Evolutionary conservation across 1,140 invertebrate species (phyloP).

Genomic region (Drosophila pectinifera): DNA sequence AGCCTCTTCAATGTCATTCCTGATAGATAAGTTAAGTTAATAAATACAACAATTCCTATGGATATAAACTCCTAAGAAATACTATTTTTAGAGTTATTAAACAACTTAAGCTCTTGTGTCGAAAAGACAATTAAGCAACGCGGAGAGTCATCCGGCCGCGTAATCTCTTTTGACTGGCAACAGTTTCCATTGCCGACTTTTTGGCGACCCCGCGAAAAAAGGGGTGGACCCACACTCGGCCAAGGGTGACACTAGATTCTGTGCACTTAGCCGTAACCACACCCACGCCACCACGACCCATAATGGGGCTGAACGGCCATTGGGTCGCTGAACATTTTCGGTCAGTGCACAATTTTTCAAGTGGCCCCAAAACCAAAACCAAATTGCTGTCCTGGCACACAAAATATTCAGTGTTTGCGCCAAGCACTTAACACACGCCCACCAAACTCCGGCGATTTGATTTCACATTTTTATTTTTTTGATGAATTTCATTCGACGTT

Average conservation of each 20-base stretch:
- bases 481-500: conserved; percentile 12
- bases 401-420: conserved; percentile 14
- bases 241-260: not conserved
- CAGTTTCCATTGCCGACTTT: conserved; percentile 2
- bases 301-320: too few relatives aligned
- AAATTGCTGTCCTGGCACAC: not conserved
- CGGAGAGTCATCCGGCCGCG: conserved; percentile 1
- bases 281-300: not conserved
- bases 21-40: too few relatives aligned
- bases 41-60: too few relatives aligned
- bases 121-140: conserved; percentile 5
- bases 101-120: not conserved
- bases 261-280: conserved; percentile 12
- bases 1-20: too few relatives aligned
- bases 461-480: conserved; percentile 7
- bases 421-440: conserved; percentile 11
- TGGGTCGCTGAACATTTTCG: not conserved
- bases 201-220: not conserved
- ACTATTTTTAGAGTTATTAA: not conserved
- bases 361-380: not conserved
- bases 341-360: conserved; percentile 17
- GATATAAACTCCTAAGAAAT: not conserved
- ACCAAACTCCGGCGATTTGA: not conserved
- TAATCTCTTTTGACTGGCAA: conserved; percentile 7
- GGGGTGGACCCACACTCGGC: not conserved